Base-by-base conservation (phyloP, 1,140 invertebrate species). In the Hypsibius dujardini region DNA sequence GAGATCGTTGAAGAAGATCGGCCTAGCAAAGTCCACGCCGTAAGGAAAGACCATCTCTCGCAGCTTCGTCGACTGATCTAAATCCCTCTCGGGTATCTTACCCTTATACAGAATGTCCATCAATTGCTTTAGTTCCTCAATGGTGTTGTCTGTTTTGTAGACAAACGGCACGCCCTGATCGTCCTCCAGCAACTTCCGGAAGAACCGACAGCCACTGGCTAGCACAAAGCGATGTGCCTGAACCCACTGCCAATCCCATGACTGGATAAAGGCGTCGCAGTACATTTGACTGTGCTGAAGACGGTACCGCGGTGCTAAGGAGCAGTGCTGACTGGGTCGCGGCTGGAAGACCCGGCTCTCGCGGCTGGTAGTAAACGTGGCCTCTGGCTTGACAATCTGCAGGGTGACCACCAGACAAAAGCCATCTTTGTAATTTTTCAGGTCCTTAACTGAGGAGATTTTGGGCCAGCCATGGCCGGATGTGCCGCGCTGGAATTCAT, bases 391-490 rank as follows among this genome's bases (percentile, higher is more conserved):
- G 50, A 56, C 50, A n/a, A 56, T 56, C 50, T 56, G 50, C 50
- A 56, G 50, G 7, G 50, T 56, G 7, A 56, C 50, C n/a, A 56
- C 50, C 50, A 56, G 50, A n/a, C 50, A 56, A n/a, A 56, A 56
- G 7, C 50, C 50, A n/a, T 7, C 7, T n/a, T 56, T 56, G 50
- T 56, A 56, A n/a, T 7, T 56, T n/a, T 56, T 56, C n/a, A 56
- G 50, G n/a, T 56, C 50, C 7, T n/a, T 7, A n/a, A 56, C 50
- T n/a, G 50, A 56, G 50, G 50, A 56, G 50, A 56, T 56, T n/a
- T 56, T 56, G 50, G 50, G 50, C 50, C 50, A 56, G 50, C 50
- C 50, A n/a, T 56, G 50, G n/a, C 50, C 50, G 50, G 50, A 56
- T 12, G 50, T 56, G 50, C 50, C 50, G 50, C 50, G 50, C n/a